Base-by-base conservation (phyloP, 2,888 invertebrate species). In the Megamerina dolium region DNA sequence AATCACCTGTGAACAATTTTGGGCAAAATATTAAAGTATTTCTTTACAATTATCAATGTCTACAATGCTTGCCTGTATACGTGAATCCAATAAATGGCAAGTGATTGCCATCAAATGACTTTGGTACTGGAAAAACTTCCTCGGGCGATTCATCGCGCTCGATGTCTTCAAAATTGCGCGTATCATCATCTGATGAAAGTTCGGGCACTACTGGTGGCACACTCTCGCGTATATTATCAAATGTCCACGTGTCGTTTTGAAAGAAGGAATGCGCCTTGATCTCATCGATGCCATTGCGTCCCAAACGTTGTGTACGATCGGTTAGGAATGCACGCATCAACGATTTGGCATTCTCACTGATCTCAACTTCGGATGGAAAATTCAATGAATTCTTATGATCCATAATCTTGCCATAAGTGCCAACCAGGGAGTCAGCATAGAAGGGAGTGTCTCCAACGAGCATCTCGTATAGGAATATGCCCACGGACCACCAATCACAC, bases 401-500 rank as follows among this genome's bases (percentile, higher is more conserved):
- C 96, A 99, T 97, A 57, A 99, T 99, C 75, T 96, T 96, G 50
- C 94, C 92, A 70, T 99, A 99, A 3, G 97, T 99, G 43, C 94
- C 94, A 32, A 97, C 91, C 59, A 99, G 80, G 50, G 96, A 95
- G 69, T 99, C 99, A 3, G 97, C 97, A 74, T 93, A 97, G 74
- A 99, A 99, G 1, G 99, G 99, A 10, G 99, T 95, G 71, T 99
- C 99, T 6, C 95, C 95, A 46, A 94, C 87, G 41, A 99, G 77
- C 96, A 99, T 96, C 78, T 99, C 99, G 72, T 94, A 99, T 3
- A 99, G 80, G 72, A 99, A 94, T 59, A 99, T 95, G 42, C 99
- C 99, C 19, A 97, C 96, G 16, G 96, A 95, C 96, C 96, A 97
- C 93, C 94, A 96, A 74, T 97, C 96, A 74, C 95, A 96, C 73